Evolutionary conservation across 1,140 invertebrate species (phyloP).

Genomic region (Pseudachorutes palmiensis): DNA sequence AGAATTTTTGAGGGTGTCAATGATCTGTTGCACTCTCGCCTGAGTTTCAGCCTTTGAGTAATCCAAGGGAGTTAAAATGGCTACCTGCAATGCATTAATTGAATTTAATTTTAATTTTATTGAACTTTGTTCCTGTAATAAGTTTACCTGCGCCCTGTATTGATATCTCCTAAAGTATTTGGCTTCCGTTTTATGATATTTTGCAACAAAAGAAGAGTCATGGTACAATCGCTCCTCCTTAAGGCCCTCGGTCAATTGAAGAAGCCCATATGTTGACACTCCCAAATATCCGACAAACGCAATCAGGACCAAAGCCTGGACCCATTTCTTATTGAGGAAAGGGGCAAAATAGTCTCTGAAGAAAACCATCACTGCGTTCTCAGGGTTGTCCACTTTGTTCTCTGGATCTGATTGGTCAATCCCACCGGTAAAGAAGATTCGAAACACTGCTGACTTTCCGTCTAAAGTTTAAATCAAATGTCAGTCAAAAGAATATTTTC

Average conservation of each 20-base stretch:
- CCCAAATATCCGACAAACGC: slow-evolving; percentile 67
- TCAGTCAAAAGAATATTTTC: background rate
- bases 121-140: background rate
- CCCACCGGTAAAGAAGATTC: slow-evolving; percentile 71
- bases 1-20: slow-evolving; percentile 67
- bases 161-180: slow-evolving; percentile 81
- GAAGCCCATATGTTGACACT: slow-evolving; percentile 77
- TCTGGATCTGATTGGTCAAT: slow-evolving; percentile 69
- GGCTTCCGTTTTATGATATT: slow-evolving; percentile 80
- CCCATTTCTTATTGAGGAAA: slow-evolving; percentile 62
- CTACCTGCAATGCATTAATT: slow-evolving; percentile 55
- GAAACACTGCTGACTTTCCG: slow-evolving; percentile 59
- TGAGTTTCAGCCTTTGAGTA: slow-evolving; percentile 74
- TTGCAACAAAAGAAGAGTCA: slow-evolving; percentile 78
- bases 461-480: slow-evolving; percentile 18
- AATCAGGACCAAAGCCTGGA: slow-evolving; percentile 55
- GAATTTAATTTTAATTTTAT: background rate
- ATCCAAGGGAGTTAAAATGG: slow-evolving; percentile 71
- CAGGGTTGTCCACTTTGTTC: slow-evolving; percentile 74
- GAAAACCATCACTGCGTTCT: slow-evolving; percentile 77
- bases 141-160: slow-evolving; percentile 68
- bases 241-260: slow-evolving; percentile 77
- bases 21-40: slow-evolving; percentile 65
- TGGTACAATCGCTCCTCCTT: slow-evolving; percentile 74
- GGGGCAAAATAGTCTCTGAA: slow-evolving; percentile 70